phyloP scores from a whole-genome alignment of 2,113 vertebrate species.

The Chlamydotis undulata region DNA sequence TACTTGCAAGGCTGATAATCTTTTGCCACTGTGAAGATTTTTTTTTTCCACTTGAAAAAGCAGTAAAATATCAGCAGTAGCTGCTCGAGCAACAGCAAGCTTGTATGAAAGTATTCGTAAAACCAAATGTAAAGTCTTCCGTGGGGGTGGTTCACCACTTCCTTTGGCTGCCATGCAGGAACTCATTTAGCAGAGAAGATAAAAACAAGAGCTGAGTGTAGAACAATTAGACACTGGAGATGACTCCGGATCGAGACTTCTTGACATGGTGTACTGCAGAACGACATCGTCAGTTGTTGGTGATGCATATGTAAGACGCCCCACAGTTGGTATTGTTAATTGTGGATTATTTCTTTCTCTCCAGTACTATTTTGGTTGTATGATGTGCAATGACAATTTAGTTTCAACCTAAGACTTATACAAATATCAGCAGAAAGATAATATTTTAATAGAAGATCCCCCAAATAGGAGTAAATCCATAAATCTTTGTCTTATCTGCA shows the following conservation, averaged over 20 bases:
- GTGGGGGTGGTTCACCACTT: slow-evolving; percentile 68
- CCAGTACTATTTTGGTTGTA: not conserved
- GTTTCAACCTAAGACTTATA: not conserved
- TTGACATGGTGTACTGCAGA: not conserved
- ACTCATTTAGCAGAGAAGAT: slow-evolving; percentile 70
- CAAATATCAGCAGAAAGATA: not conserved
- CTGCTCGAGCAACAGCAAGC: slow-evolving; percentile 56
- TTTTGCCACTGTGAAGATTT: not conserved
- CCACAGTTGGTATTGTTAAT: not conserved
- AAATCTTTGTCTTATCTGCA: not conserved
- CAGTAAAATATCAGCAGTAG: slow-evolving; percentile 47
- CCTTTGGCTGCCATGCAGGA: slow-evolving; percentile 60
- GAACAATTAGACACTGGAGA: slow-evolving; percentile 28
- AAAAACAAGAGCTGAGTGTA: slow-evolving; percentile 55
- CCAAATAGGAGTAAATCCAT: not conserved
- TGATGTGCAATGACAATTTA: not conserved
- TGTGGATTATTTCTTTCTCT: not conserved
- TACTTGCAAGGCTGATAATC: slow-evolving; percentile 23
- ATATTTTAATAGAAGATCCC: not conserved
- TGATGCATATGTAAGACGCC: not conserved
- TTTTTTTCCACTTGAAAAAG: slow-evolving; percentile 40
- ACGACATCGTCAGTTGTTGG: not conserved
- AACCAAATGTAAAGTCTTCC: slow-evolving; percentile 69
- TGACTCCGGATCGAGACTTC: not conserved
- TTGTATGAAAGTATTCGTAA: slow-evolving; percentile 50